Percentiles rank a stretch among this genome's conserved stretches.
Conservation (phyloP, 1,140 invertebrate species). For the Dufourea novaeangliae region DNA sequence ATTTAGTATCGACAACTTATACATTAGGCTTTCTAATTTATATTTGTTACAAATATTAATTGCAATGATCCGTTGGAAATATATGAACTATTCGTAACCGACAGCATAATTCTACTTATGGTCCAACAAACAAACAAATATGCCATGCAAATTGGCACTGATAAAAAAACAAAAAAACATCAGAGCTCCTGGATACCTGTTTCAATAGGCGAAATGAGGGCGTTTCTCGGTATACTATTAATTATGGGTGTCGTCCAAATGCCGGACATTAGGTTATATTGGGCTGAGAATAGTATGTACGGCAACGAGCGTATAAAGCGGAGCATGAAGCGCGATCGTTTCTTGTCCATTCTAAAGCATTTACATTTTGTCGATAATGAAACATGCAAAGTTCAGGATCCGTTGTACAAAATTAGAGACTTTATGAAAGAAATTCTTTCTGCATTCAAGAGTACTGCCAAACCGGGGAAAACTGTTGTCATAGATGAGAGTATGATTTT, state of each 20-base stretch:
- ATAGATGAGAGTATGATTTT: conserved; percentile 76
- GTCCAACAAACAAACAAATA: conserved; percentile 30
- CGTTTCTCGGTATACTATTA: conserved; percentile 51
- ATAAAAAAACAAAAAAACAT: conserved; percentile 31
- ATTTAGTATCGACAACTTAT: too few relatives aligned
- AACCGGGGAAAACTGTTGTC: conserved; percentile 68
- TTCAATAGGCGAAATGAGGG: conserved; percentile 51
- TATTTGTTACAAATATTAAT: conserved; percentile 30
- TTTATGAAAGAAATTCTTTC: conserved; percentile 23
- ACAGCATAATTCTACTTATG: conserved; percentile 37
- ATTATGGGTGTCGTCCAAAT: conserved; percentile 54
- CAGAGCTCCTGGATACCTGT: conserved; percentile 23
- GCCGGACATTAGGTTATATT: conserved; percentile 50
- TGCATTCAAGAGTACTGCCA: conserved; percentile 27
- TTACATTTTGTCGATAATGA: conserved; percentile 61
- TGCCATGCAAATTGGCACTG: conserved; percentile 24
- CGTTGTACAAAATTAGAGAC: neutral
- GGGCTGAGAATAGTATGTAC: conserved; percentile 55
- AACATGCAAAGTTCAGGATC: conserved; percentile 9
- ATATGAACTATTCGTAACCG: conserved; percentile 34
- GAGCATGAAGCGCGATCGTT: conserved; percentile 57
- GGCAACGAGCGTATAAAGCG: conserved; percentile 26
- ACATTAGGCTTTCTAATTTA: too few relatives aligned
- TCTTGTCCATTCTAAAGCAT: conserved; percentile 52
- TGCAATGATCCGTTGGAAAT: conserved; percentile 37